phyloP scores from a whole-genome alignment of 2,888 invertebrate species.

The Frankliniella fusca region DNA sequence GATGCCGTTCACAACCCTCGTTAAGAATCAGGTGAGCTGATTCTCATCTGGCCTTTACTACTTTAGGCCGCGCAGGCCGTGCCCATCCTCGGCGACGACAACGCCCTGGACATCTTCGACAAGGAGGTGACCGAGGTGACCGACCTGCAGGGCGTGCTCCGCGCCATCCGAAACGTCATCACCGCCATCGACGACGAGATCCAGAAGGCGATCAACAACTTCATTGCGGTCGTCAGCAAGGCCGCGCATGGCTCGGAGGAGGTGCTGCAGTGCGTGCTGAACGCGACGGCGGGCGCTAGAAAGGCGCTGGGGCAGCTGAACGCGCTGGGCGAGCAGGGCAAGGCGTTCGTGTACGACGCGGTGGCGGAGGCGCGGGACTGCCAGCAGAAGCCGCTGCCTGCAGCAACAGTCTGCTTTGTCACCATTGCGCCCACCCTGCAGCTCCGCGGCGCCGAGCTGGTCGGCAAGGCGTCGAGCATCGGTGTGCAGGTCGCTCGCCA shows the following conservation, averaged over 20 bases:
- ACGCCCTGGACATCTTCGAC: not conserved
- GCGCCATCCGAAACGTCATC: not conserved
- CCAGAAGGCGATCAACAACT: not conserved
- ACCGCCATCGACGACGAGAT: not conserved
- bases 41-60: no score
- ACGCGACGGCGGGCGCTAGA: not conserved
- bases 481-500: not conserved
- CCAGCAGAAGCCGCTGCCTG: not conserved
- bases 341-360: not conserved
- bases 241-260: not conserved
- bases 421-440: not conserved
- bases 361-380: not conserved
- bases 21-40: no score
- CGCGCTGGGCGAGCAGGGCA: not conserved
- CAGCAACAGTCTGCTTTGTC: not conserved
- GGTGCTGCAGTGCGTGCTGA: not conserved
- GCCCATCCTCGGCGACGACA: not conserved
- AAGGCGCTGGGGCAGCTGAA: not conserved
- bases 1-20: no score
- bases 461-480: not conserved
- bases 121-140: not conserved
- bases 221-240: not conserved
- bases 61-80: not conserved
- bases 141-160: not conserved
- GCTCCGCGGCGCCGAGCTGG: not conserved